Percentiles rank a stretch among this genome's conserved stretches.
Conservation (phyloP, 1,140 invertebrate species). For the Pogonus chalceus region DNA sequence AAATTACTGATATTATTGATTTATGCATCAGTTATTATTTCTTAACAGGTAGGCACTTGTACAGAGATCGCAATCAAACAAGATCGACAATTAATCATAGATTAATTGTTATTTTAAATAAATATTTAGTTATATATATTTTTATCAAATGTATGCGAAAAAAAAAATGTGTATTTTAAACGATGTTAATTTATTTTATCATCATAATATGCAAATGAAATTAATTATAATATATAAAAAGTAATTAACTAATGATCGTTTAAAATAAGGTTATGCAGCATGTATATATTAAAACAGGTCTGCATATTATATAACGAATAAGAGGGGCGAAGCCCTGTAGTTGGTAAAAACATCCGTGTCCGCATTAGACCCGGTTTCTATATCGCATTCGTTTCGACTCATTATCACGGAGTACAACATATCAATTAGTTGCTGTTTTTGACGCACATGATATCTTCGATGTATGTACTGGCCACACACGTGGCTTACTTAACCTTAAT, state of each 20-base stretch:
- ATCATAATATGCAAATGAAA: neutral
- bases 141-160: no score
- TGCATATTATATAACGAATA: neutral
- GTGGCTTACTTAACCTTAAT: neutral
- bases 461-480: neutral
- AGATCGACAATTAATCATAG: neutral
- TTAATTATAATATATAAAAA: neutral
- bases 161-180: no score
- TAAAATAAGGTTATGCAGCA: no score
- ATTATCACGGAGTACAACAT: neutral
- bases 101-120: neutral
- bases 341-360: neutral
- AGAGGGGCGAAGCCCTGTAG: neutral
- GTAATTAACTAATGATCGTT: neutral
- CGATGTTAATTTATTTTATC: neutral
- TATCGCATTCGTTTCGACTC: neutral
- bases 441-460: neutral
- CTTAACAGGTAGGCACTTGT: no score
- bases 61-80: neutral
- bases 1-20: conserved; percentile 6
- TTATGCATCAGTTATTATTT: neutral
- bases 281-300: neutral
- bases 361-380: neutral
- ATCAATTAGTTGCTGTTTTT: neutral
- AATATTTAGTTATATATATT: no score